A percentile compares a stretch with the other conserved stretches of the same genome.
These are phyloP conservation scores for Ceratitis capitata DNA, from an alignment of 1,140 invertebrate genomes.

Conservation along the genomic window DNA sequence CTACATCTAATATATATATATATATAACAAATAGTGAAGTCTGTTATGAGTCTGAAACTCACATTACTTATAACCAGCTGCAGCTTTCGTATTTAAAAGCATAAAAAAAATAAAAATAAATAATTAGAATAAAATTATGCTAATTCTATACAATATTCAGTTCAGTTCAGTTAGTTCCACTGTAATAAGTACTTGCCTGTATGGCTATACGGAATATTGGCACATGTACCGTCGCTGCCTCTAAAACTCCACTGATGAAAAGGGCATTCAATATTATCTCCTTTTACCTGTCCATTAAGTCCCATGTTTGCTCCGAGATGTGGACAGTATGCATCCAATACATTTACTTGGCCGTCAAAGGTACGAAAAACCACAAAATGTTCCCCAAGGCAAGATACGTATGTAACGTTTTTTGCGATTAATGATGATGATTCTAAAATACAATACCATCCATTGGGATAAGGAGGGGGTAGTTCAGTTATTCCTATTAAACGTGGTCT, in stretches of 20 bases:
- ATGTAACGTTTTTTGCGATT: conserved; percentile 70
- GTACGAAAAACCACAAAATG: conserved; percentile 81
- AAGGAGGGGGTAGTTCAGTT: conserved; percentile 78
- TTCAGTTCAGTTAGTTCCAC: no score
- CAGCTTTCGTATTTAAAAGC: no score
- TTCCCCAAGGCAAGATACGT: conserved; percentile 77
- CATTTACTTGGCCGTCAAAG: conserved; percentile 71
- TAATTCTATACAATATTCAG: no score
- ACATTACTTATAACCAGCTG: no score
- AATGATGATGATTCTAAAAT: conserved; percentile 77
- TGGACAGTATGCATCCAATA: conserved; percentile 88
- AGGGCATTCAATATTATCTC: conserved; percentile 85
- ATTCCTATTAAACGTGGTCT: conserved; percentile 63
- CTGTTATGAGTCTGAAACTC: no score
- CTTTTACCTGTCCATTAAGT: conserved; percentile 77
- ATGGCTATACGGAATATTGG: conserved; percentile 74
- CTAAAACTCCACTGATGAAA: conserved; percentile 89
- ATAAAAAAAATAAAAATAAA: no score
- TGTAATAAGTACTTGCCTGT: conserved; percentile 48
- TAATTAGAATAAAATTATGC: no score
- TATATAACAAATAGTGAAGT: no score
- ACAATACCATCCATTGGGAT: conserved; percentile 90
- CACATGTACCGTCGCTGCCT: conserved; percentile 77
- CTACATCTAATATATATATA: no score
- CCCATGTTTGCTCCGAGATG: conserved; percentile 89